A percentile compares a stretch with the other conserved stretches of the same genome.
These are phyloP conservation scores for Sesia bembeciformis DNA, from an alignment of 2,888 invertebrate genomes.

Conservation along the genomic window DNA sequence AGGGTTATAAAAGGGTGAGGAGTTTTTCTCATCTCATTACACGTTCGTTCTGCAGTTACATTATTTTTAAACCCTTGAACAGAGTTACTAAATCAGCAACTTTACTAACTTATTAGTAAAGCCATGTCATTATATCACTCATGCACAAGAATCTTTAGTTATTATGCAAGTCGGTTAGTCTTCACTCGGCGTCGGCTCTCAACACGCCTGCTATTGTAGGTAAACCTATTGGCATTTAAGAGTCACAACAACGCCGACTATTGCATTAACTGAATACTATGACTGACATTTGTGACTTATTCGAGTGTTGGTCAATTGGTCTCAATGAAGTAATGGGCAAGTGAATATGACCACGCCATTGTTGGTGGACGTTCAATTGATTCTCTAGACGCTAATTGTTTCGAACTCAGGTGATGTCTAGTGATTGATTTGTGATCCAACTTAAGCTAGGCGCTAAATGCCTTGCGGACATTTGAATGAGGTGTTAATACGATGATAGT, in stretches of 20 bases:
- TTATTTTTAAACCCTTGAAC: too few species aligned
- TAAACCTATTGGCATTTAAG: constrained; percentile 40
- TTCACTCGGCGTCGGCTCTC: constrained; percentile 19
- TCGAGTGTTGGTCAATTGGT: constrained; percentile 39
- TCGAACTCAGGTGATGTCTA: too few species aligned
- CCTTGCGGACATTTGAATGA: too few species aligned
- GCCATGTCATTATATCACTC: neutral
- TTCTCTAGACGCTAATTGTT: neutral
- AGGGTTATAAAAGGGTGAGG: too few species aligned
- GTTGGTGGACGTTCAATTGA: neutral
- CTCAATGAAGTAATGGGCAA: constrained; percentile 14
- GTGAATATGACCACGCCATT: neutral
- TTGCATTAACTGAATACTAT: constrained; percentile 31
- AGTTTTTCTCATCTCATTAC: too few species aligned
- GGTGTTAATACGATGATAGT: too few species aligned
- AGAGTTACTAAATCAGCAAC: too few species aligned
- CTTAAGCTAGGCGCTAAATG: too few species aligned
- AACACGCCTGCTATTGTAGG: constrained; percentile 26
- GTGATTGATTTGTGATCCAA: too few species aligned
- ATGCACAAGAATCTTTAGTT: neutral
- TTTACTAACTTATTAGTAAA: too few species aligned
- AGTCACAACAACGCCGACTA: constrained; percentile 24
- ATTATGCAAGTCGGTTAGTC: constrained; percentile 36
- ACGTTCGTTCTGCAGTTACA: too few species aligned
- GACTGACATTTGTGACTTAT: constrained; percentile 38